Evolutionary conservation across 1,140 invertebrate genomes (phyloP).

Genomic region (Brachionus asplanchnoidis): DNA sequence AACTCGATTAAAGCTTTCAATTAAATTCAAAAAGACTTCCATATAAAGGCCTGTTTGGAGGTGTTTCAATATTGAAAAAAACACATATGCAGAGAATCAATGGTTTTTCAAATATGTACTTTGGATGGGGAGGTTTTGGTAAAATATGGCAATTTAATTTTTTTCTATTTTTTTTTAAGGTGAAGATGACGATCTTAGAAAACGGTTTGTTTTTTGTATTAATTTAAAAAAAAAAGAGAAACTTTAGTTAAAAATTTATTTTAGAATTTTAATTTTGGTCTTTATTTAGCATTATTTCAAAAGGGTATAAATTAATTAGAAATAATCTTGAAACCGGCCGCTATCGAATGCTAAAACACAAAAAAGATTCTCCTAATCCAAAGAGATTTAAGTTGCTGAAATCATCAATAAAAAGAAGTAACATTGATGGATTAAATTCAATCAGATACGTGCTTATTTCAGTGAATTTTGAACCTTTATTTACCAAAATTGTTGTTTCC

Average conservation of each 20-base stretch:
- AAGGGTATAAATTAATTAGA: not conserved
- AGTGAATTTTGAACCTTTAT: constrained; percentile 50
- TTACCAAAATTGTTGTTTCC: constrained; percentile 56
- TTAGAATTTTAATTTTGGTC: not conserved
- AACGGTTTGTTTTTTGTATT: not conserved
- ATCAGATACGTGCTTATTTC: constrained; percentile 54
- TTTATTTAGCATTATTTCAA: not conserved
- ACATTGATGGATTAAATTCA: constrained; percentile 60
- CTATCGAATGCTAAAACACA: constrained; percentile 70
- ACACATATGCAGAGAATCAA: constrained; percentile 70
- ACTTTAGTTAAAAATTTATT: not conserved
- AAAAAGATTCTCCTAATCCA: not conserved
- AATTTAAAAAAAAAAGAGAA: not conserved
- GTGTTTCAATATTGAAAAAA: constrained; percentile 60
- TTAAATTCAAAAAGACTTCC: constrained; percentile 60
- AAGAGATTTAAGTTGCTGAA: constrained; percentile 53
- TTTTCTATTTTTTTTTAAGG: not conserved
- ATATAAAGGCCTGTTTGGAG: constrained; percentile 74
- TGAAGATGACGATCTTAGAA: not conserved
- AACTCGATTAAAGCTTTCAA: not conserved
- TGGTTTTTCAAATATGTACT: constrained; percentile 80
- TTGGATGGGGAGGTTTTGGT: constrained; percentile 63
- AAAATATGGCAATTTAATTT: not conserved
- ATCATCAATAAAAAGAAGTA: constrained; percentile 56
- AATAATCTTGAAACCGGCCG: not conserved